phyloP scores from a whole-genome alignment of 1,140 invertebrate species.

The Doryteuthis pealeii region DNA sequence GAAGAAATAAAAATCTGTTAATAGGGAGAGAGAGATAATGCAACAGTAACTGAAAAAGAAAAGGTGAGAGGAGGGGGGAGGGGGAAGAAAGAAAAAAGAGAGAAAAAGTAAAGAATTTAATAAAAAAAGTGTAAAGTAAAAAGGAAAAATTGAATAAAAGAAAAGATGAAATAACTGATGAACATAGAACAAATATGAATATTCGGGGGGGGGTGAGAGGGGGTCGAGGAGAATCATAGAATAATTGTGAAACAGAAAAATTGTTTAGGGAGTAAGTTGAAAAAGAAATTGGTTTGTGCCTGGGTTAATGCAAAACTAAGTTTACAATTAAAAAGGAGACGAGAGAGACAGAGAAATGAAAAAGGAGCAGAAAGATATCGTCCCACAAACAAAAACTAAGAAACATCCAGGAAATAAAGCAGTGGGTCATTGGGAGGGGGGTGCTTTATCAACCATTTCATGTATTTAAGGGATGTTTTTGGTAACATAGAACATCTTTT shows the following conservation, averaged over 20 bases:
- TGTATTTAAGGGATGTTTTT: no score
- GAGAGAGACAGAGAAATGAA: background rate
- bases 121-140: background rate
- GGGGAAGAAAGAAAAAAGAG: background rate
- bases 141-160: background rate
- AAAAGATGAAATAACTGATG: background rate
- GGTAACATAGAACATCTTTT: no score
- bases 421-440: no score
- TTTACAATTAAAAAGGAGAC: background rate
- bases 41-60: background rate
- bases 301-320: no score
- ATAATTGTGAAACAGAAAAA: no score
- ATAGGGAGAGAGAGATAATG: background rate
- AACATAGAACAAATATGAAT: background rate
- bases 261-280: no score
- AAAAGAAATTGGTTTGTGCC: no score
- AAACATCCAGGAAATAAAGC: no score
- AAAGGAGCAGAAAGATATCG: background rate
- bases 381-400: no score
- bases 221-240: background rate
- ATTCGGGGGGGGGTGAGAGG: background rate
- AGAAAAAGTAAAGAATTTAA: background rate
- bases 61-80: background rate
- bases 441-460: no score
- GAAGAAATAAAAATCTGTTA: background rate